Percentiles rank a stretch among this genome's conserved stretches.
Evolutionary conservation across 2,113 vertebrate genomes (phyloP).

Genomic region (Thamnophis sirtalis): DNA sequence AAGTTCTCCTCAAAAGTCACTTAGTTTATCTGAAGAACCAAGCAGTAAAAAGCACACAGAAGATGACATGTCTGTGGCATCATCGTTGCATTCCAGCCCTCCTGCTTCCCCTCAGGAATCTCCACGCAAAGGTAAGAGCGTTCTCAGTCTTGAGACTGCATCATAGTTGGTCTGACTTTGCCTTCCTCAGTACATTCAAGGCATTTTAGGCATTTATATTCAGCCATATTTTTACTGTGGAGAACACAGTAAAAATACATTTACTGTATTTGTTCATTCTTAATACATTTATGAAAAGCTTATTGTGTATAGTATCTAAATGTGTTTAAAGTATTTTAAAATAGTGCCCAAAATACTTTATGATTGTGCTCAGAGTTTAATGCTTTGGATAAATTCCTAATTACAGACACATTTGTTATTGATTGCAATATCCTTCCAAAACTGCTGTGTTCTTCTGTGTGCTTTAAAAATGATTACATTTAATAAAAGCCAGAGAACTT

Average conservation of each 20-base stretch:
- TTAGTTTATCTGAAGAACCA: conserved; percentile 78
- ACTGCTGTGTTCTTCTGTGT: neutral
- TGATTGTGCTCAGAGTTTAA: neutral
- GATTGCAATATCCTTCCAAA: conserved; percentile 12
- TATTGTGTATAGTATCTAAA: neutral
- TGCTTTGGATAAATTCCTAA: conserved; percentile 3
- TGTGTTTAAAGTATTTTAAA: neutral
- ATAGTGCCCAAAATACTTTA: neutral
- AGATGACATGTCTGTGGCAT: conserved; percentile 79
- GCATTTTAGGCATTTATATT: neutral
- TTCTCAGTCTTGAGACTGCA: rapidly evolving
- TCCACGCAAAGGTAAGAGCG: conserved; percentile 82
- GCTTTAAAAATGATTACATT: conserved; percentile 20
- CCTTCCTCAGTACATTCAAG: neutral
- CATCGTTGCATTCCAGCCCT: conserved; percentile 88
- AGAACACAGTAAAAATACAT: no score
- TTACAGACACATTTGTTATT: conserved; percentile 27
- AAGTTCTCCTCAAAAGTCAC: conserved; percentile 81
- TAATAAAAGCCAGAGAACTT: neutral
- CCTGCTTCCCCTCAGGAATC: conserved; percentile 88
- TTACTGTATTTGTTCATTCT: no score
- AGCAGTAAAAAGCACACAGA: conserved; percentile 79
- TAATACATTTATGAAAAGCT: neutral
- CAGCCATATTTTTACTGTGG: neutral
- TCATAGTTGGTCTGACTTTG: rapidly evolving